Conservation (phyloP, 2,888 invertebrate genomes). For the Bimastos eiseni region DNA sequence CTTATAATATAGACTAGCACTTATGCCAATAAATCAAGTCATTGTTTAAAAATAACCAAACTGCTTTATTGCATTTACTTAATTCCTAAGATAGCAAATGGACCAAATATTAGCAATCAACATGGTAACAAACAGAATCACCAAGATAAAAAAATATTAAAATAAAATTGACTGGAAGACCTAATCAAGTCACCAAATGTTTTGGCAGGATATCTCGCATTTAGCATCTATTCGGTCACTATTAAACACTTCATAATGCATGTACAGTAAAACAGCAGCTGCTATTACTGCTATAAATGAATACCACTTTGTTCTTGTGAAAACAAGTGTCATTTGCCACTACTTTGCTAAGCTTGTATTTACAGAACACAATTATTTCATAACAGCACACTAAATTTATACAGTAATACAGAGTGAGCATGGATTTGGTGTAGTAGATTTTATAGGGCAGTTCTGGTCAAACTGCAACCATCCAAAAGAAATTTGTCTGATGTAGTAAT, state of each 20-base stretch:
- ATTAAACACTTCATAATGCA: not conserved
- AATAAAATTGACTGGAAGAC: slow-evolving; percentile 13
- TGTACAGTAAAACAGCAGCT: not conserved
- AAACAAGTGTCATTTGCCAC: not conserved
- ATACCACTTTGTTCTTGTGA: slow-evolving; percentile 3
- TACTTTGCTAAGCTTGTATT: not conserved
- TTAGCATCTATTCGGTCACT: not conserved
- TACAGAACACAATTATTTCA: too few relatives aligned
- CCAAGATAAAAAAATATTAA: not conserved
- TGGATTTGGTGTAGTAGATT: too few relatives aligned
- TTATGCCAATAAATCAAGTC: not conserved
- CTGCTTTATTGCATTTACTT: slow-evolving; percentile 10
- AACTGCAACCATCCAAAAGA: too few relatives aligned
- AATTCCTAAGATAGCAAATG: slow-evolving; percentile 13
- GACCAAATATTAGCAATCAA: not conserved
- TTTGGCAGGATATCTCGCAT: not conserved
- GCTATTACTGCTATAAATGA: not conserved
- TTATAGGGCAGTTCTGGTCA: too few relatives aligned
- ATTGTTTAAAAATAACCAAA: slow-evolving; percentile 4
- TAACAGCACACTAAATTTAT: not conserved
- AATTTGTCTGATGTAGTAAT: too few relatives aligned
- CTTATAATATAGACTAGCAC: not conserved
- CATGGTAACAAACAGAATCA: not conserved
- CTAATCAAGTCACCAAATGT: slow-evolving; percentile 13
- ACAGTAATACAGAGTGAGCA: too few relatives aligned